phyloP scores from a whole-genome alignment of 2,888 invertebrate genomes.

The Hypercompe scribonia region DNA sequence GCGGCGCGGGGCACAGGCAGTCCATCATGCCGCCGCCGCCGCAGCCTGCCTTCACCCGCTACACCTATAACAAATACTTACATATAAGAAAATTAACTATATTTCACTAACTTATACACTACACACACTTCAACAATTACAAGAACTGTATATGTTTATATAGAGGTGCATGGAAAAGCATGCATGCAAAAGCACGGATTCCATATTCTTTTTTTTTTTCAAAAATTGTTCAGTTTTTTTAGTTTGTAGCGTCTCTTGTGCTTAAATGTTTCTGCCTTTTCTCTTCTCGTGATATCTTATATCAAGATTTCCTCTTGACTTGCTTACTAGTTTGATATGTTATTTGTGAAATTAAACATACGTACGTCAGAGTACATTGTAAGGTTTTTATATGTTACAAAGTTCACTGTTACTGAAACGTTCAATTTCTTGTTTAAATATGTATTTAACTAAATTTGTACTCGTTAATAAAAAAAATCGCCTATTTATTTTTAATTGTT shows the following conservation, averaged over 20 bases:
- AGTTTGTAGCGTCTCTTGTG: background rate
- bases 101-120: constrained; percentile 17
- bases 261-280: background rate
- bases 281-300: no score
- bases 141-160: background rate
- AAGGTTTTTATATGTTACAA: no score
- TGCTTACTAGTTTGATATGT: background rate
- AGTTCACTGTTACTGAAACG: no score
- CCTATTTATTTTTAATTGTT: background rate
- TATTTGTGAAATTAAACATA: no score
- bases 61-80: constrained; percentile 51
- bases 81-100: constrained; percentile 18
- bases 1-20: constrained; percentile 87
- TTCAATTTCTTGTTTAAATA: no score
- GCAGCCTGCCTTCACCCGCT: constrained; percentile 54
- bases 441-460: no score
- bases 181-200: background rate
- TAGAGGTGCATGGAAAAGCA: no score
- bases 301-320: background rate
- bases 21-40: constrained; percentile 81
- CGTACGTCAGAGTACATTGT: no score
- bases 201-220: background rate
- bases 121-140: constrained; percentile 6
- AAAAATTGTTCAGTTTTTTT: no score
- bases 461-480: no score